phyloP scores from a whole-genome alignment of 2,113 vertebrate genomes.

The Phalacrocorax carbo region DNA sequence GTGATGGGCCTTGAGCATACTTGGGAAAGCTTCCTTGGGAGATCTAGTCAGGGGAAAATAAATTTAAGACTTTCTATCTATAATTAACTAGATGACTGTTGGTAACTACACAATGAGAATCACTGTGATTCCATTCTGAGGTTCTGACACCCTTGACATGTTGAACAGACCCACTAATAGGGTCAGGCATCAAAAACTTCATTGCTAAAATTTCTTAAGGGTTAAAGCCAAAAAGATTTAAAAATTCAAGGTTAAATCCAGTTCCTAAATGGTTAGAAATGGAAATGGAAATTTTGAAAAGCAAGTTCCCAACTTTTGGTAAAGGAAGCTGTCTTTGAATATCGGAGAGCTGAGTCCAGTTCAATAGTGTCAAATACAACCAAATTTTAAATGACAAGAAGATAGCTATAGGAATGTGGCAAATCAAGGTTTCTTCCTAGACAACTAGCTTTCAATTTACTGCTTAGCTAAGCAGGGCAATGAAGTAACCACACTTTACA shows the following conservation, averaged over 20 bases:
- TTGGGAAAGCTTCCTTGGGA: background rate
- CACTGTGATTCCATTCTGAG: background rate
- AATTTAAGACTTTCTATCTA: background rate
- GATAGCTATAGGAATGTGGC: background rate
- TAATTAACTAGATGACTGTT: background rate
- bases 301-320: background rate
- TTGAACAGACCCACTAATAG: background rate
- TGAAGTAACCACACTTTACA: constrained; percentile 4
- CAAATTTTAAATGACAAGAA: background rate
- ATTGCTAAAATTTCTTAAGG: background rate
- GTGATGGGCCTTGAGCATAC: background rate
- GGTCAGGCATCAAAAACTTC: background rate
- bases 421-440: background rate
- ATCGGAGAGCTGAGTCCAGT: background rate
- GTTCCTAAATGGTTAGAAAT: background rate
- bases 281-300: background rate
- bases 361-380: background rate
- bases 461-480: constrained; percentile 22
- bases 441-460: background rate
- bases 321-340: background rate
- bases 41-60: background rate
- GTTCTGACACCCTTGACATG: background rate
- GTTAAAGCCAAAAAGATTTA: background rate
- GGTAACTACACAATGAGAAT: background rate
- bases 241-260: background rate